Evolutionary conservation across 2,888 invertebrate species (phyloP), one percentile per base, ranked within the genome.

Genomic region (Phyto melanocephala): DNA sequence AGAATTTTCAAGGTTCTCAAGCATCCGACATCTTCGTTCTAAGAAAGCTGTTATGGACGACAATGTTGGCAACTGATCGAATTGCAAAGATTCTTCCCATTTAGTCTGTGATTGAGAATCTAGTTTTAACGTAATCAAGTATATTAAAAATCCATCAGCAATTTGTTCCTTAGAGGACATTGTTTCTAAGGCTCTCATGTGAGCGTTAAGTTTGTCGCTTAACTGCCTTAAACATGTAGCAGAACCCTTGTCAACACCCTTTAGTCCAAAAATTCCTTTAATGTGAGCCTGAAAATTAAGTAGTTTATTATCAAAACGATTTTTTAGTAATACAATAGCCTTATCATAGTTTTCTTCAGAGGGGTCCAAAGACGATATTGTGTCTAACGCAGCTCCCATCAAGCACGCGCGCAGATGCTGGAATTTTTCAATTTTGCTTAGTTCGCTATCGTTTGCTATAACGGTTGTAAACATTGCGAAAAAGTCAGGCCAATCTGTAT

Each of bases 251-350:
- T 71, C 70, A 17, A 83, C 79, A 20, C 8, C 22, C 13, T 81
- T 83, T 11, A 85, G 22, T 3, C 78, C 74, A 13, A 83, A 85
- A 28, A 83, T 83, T 37, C 78, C 82, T 22, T 80, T 84, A 22
- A 85, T 76, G 40, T 85, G 84, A 8, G 65, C 78, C 80, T 84
- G 83, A 78, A 86, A 86, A 67, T 75, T 84, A 10, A 78, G 17
- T n/a, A 82, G 50, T 77, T 85, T 85, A 65, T 82, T 85, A 72
- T 85, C 84, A 52, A 85, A 86, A 17, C 81, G 74, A 56, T 80
- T 77, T 67, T 74, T 78, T 42, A 85, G 63, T 22, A 86, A 63
- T 20, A 17, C 15, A 20, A 85, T 17, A 17, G 84, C 85, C 70
- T 84, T 84, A 20, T 83, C 80, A 37, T 84, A 85, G 54, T 84